Base-by-base conservation (phyloP, 2,888 invertebrate species). In the Drosophila fulvimacula region DNA sequence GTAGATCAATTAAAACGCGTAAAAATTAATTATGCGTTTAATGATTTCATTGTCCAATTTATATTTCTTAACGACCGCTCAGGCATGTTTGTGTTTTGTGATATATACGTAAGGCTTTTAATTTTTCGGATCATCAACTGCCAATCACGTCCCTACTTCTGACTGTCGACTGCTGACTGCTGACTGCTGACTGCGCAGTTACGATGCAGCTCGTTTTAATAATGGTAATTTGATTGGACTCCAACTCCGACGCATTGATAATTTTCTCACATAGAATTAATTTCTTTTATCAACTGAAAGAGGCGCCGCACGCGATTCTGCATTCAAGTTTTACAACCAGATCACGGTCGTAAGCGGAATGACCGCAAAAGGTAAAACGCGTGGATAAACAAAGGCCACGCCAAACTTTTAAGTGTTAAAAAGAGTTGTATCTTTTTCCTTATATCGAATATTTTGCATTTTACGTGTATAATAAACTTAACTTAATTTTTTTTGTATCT, bases 31-130 rank as follows among this genome's bases (percentile, higher is more conserved):
- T 81, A 72, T 44, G 74, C 41, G 32, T 72, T 89, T 90, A 91
- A 91, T 91, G 85, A 89, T 90, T 90, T 91, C 86, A 91, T 91
- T 91, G 90, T 88, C 85, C 88, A 89, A 86, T 91, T 91, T 90
- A 90, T 90, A 80, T 80, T 77, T 82, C 71, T 84, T 90, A 90
- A 90, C 90, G 85, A 90, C 83, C 86, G 76, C 74, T 69, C 63
- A 39, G 62, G 42, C 69, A 64, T 66, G 70, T 42, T 75, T 52
- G 62, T 58, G 75, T 46, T 75, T 56, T 67, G 58, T 27, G 62
- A 67, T 63, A 74, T 49, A 57, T 60, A 70, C 62, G 66, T 74
- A 70, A 59, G 70, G 74, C 74, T 73, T 74, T 74, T 74, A 74
- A 74, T 73, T 73, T 73, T 74, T 66, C 74, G 70, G 58, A 55